A percentile compares a stretch with the other conserved stretches of the same genome.
These are phyloP conservation scores for Tenthredo notha DNA, from an alignment of 2,888 invertebrate species.

Conservation along the genomic window DNA sequence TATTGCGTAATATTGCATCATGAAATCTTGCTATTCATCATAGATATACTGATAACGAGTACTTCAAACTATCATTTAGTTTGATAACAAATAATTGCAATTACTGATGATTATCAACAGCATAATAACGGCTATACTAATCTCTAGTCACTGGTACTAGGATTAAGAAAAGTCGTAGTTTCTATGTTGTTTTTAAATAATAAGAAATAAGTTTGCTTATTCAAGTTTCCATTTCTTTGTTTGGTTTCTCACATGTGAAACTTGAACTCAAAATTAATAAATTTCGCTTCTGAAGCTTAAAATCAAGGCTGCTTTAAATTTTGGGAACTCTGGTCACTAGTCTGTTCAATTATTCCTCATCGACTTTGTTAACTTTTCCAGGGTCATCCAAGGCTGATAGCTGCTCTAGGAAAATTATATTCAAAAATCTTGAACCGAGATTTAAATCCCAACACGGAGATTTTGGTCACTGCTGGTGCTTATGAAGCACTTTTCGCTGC, in stretches of 20 bases:
- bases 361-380: slow-evolving; percentile 77
- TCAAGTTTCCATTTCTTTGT: background rate
- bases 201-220: background rate
- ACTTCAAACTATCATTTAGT: background rate
- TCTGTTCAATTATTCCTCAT: background rate
- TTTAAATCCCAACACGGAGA: slow-evolving; percentile 92
- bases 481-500: slow-evolving; percentile 95
- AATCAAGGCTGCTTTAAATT: background rate
- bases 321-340: background rate
- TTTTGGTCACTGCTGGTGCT: slow-evolving; percentile 95
- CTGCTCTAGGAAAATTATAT: slow-evolving; percentile 91
- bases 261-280: background rate
- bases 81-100: background rate
- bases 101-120: background rate
- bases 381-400: slow-evolving; percentile 95
- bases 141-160: background rate
- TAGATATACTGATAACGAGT: background rate
- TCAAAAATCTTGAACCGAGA: slow-evolving; percentile 87
- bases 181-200: background rate
- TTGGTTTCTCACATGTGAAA: background rate
- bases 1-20: background rate
- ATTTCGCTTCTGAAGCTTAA: background rate
- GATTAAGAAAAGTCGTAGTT: background rate
- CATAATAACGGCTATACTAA: background rate
- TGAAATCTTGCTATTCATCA: background rate